Conservation (phyloP, 2,113 vertebrate genomes). For the Syrmaticus mikado region DNA sequence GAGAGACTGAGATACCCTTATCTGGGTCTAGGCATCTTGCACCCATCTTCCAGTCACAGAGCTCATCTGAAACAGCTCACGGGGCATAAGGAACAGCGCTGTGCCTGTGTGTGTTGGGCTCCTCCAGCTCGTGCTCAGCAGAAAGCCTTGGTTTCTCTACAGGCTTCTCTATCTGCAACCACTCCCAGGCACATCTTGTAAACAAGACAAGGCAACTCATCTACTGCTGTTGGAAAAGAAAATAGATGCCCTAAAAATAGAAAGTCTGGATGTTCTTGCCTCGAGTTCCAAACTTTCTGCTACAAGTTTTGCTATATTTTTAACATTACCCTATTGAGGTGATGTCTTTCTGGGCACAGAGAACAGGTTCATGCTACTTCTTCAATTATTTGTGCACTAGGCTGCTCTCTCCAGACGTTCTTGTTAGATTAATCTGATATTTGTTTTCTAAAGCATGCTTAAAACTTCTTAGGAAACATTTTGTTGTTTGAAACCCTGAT, state of each 20-base stretch:
- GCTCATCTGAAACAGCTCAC: neutral
- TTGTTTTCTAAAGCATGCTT: neutral
- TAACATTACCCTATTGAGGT: neutral
- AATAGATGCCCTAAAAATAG: neutral
- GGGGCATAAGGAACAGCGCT: neutral
- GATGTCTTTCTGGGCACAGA: rapidly evolving
- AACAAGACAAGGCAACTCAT: neutral
- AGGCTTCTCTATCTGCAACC: neutral
- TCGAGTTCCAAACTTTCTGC: neutral
- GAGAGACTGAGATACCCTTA: neutral
- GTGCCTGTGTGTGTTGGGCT: neutral
- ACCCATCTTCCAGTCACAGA: neutral
- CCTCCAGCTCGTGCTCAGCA: neutral
- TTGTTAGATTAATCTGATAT: neutral
- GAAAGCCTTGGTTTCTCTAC: neutral
- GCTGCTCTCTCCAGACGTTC: neutral
- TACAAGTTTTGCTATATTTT: neutral
- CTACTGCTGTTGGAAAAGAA: neutral
- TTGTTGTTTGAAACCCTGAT: neutral
- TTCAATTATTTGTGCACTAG: neutral
- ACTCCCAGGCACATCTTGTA: neutral
- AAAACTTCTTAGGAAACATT: neutral
- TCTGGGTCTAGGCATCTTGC: neutral
- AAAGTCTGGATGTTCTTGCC: neutral
- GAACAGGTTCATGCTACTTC: neutral